These are phyloP conservation scores for Recurvirostra avosetta DNA, from an alignment of 2,113 vertebrate genomes.

Conservation along the genomic window DNA sequence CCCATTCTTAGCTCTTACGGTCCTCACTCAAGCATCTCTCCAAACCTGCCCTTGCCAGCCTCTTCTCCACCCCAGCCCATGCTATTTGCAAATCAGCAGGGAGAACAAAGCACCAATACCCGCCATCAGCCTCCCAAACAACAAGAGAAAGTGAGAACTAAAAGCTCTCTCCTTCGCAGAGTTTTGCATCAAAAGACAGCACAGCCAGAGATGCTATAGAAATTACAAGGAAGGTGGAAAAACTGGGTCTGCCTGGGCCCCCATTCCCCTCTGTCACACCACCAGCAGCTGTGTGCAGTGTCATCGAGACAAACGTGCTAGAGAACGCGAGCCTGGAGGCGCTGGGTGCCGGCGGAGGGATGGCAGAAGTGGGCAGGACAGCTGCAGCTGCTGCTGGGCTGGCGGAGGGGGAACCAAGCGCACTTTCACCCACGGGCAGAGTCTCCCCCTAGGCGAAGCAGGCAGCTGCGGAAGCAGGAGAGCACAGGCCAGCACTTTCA, in stretches of 20 bases:
- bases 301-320: neutral
- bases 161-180: neutral
- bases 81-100: neutral
- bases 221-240: neutral
- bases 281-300: neutral
- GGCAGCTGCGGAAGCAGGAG: neutral
- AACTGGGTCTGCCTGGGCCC: neutral
- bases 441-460: accelerated
- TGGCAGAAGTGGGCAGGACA: neutral
- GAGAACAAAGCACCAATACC: neutral
- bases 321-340: accelerated
- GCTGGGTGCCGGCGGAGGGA: neutral
- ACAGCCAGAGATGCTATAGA: neutral
- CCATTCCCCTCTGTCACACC: neutral
- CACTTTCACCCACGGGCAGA: accelerated
- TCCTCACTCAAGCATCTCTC: neutral
- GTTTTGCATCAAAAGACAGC: neutral
- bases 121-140: neutral
- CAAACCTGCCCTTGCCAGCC: neutral
- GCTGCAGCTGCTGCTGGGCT: neutral
- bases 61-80: neutral
- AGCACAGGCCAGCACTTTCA: accelerated
- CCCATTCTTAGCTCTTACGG: accelerated
- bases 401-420: accelerated
- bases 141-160: neutral